Conservation (phyloP, 2,888 invertebrate genomes). For the Dendrolimus houi region DNA sequence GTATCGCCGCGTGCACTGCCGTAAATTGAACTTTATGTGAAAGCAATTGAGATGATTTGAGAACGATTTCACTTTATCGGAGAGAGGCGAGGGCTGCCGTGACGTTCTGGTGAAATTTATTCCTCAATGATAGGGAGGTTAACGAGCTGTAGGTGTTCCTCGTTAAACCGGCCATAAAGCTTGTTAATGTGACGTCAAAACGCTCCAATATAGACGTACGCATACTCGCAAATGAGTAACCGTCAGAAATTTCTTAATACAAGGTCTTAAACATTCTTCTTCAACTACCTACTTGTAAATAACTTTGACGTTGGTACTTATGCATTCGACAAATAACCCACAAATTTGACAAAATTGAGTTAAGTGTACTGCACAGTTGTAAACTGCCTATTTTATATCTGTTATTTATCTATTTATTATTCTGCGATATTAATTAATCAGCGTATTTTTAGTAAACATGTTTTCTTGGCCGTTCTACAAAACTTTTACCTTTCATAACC, state of each 20-base stretch:
- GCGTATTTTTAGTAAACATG: too few species aligned
- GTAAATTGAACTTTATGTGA: slow-evolving; percentile 26
- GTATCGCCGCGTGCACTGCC: slow-evolving; percentile 9
- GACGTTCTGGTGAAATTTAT: slow-evolving; percentile 44
- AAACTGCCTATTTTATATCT: too few species aligned
- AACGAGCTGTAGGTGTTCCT: slow-evolving; percentile 52
- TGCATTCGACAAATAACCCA: too few species aligned
- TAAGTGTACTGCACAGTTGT: too few species aligned
- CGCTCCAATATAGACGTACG: slow-evolving; percentile 27
- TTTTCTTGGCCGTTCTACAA: too few species aligned
- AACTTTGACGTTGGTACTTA: too few species aligned
- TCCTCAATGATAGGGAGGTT: slow-evolving; percentile 49
- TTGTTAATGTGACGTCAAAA: slow-evolving; percentile 49
- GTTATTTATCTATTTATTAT: too few species aligned
- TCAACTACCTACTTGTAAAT: too few species aligned
- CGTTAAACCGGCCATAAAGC: slow-evolving; percentile 51
- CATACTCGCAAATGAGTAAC: slow-evolving; percentile 6
- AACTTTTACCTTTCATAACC: too few species aligned
- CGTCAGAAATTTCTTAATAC: not conserved
- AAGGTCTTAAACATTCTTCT: too few species aligned
- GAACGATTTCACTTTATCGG: slow-evolving; percentile 28
- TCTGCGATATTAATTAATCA: too few species aligned
- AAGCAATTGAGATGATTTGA: slow-evolving; percentile 23
- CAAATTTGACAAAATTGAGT: too few species aligned
- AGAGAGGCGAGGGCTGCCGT: slow-evolving; percentile 26